Conservation (phyloP, 1,140 invertebrate genomes). For the Cephus cinctus region DNA sequence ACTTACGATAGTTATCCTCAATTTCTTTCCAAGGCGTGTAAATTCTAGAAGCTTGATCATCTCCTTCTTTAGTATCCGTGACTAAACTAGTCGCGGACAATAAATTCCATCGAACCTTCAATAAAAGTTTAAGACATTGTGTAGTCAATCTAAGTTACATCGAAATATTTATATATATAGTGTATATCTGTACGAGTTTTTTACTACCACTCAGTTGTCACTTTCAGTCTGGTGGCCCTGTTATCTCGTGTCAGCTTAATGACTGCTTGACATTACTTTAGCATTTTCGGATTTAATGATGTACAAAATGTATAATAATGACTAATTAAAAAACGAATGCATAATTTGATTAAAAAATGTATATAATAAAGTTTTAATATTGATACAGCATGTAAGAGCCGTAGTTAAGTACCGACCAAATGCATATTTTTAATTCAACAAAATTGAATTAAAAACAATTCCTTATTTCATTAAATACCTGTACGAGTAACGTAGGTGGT, state of each 20-base stretch:
- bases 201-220: constrained; percentile 53
- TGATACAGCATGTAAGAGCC: constrained; percentile 3
- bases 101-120: constrained; percentile 81
- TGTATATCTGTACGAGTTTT: constrained; percentile 43
- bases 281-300: constrained; percentile 28
- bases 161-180: constrained; percentile 7
- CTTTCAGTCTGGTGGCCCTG: constrained; percentile 53
- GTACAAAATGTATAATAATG: constrained; percentile 8
- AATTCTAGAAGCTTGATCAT: constrained; percentile 61
- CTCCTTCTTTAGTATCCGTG: constrained; percentile 57
- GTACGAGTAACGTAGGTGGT: constrained; percentile 71
- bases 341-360: constrained; percentile 3
- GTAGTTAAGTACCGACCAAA: constrained; percentile 17
- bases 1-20: constrained; percentile 77
- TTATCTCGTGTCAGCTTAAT: constrained; percentile 33
- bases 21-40: constrained; percentile 78
- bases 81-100: constrained; percentile 68
- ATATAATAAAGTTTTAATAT: background rate
- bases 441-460: constrained; percentile 7
- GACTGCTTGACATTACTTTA: constrained; percentile 29
- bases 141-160: constrained; percentile 5
- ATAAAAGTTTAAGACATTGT: constrained; percentile 15
- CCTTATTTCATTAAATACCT: constrained; percentile 58
- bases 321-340: background rate
- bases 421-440: constrained; percentile 12